Conservation (phyloP, 2,888 invertebrate species). For the Phaedon cochleariae region DNA sequence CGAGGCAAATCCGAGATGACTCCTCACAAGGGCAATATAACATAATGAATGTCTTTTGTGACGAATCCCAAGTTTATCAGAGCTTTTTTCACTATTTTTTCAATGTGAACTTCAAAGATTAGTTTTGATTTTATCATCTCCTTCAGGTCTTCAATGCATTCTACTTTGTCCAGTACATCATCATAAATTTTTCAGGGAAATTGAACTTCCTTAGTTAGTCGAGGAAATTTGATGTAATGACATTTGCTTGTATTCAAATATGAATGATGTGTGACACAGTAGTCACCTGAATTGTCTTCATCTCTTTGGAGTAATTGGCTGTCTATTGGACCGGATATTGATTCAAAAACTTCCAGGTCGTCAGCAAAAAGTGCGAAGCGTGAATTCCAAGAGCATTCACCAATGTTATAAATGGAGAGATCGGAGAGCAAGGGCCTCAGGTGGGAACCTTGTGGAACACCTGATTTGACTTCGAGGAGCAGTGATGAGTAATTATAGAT, state of each 20-base stretch:
- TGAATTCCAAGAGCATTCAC: neutral
- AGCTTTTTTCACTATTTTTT: too few species aligned
- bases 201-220: too few species aligned
- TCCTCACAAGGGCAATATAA: neutral
- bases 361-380: neutral
- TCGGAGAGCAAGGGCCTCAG: neutral
- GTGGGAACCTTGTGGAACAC: neutral
- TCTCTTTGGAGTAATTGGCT: too few species aligned
- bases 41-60: neutral
- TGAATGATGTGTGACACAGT: too few species aligned
- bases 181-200: neutral
- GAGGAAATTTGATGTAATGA: too few species aligned
- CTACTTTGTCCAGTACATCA: neutral
- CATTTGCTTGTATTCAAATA: too few species aligned
- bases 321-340: neutral
- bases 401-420: neutral
- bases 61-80: too few species aligned
- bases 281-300: neutral
- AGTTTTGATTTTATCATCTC: neutral
- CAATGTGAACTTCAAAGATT: too few species aligned
- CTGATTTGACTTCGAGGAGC: neutral
- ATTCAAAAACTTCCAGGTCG: neutral
- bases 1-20: conserved; percentile 1
- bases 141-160: too few species aligned
- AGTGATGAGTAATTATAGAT: neutral